Conservation (phyloP, 2,797 vertebrate genomes). For the Dendrocincla fuliginosa region DNA sequence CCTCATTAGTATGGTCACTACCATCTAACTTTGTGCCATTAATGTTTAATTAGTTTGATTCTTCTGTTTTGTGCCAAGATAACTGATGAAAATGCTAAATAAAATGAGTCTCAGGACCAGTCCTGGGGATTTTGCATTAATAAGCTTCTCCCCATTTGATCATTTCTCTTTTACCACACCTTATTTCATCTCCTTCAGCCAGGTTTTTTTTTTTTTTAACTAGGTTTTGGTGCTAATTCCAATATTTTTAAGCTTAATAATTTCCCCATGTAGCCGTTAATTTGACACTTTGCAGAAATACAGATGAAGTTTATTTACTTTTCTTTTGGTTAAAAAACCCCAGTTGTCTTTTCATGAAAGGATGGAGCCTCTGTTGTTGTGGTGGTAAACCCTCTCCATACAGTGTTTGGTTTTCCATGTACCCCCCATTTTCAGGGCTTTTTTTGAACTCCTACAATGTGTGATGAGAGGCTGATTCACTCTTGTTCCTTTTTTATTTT, state of each 20-base stretch:
- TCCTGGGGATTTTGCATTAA: not conserved
- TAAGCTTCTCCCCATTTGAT: not conserved
- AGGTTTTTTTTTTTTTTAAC: not conserved
- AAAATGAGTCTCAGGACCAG: not conserved
- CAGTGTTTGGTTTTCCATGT: not conserved
- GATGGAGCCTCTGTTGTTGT: not conserved
- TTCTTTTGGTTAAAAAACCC: not conserved
- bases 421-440: not conserved
- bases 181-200: not conserved
- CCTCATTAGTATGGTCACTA: not conserved
- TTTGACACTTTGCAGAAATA: not conserved
- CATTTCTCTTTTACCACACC: not conserved
- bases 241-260: not conserved
- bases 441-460: not conserved
- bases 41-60: constrained; percentile 17
- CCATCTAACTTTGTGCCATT: not conserved
- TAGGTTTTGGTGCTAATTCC: not conserved
- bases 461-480: not conserved
- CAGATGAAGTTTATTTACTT: not conserved
- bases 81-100: constrained; percentile 21
- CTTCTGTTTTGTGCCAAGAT: not conserved
- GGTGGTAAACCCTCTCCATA: not conserved
- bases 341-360: not conserved
- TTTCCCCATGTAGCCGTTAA: not conserved
- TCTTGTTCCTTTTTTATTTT: not conserved